Conservation (phyloP, 2,797 vertebrate species). For the Molossus molossus region DNA sequence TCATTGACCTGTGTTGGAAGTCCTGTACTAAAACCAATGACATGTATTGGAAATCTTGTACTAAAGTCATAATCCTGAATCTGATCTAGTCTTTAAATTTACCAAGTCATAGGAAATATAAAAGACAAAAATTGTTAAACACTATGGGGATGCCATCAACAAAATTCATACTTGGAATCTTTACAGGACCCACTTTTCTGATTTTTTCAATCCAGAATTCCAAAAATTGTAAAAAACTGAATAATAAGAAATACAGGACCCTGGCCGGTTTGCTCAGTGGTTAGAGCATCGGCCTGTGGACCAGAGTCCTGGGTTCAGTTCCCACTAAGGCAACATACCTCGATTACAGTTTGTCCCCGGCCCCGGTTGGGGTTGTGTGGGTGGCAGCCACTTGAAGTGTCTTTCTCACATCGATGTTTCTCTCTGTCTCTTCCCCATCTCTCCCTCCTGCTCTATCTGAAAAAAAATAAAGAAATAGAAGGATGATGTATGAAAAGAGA, state of each 20-base stretch:
- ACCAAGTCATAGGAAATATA: not conserved
- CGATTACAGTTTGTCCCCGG: too few relatives aligned
- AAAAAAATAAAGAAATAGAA: too few relatives aligned
- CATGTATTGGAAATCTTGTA: not conserved
- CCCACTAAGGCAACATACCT: too few relatives aligned
- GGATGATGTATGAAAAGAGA: not conserved
- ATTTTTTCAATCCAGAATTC: not conserved
- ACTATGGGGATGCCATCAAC: not conserved
- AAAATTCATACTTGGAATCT: constrained; percentile 5
- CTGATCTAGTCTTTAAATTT: constrained; percentile 31
- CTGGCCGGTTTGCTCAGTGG: too few relatives aligned
- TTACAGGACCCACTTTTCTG: not conserved
- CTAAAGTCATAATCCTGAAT: constrained; percentile 10
- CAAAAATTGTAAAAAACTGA: constrained; percentile 40
- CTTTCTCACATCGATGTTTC: too few relatives aligned
- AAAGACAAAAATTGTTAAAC: constrained; percentile 16
- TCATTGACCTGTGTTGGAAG: not conserved
- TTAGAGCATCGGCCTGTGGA: too few relatives aligned
- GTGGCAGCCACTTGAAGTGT: too few relatives aligned
- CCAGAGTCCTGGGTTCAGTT: too few relatives aligned
- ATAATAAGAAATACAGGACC: not conserved
- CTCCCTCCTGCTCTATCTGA: too few relatives aligned
- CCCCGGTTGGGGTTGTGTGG: too few relatives aligned
- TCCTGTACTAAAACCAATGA: not conserved
- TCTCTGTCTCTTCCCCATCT: too few relatives aligned